Base-by-base conservation (phyloP, 2,888 invertebrate genomes). In the Eristalis intricaria region DNA sequence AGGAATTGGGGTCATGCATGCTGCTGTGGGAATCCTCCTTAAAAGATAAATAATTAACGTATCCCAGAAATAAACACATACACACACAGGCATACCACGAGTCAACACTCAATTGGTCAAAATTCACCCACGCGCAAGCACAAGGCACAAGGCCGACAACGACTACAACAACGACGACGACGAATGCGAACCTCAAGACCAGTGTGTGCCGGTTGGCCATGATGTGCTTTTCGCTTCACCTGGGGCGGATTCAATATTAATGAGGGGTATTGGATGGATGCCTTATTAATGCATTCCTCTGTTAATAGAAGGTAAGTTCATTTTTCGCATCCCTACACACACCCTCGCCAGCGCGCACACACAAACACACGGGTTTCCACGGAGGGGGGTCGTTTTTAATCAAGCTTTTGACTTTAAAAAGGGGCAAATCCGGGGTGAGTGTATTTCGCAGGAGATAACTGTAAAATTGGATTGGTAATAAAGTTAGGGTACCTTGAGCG, bases 41-140 rank as follows among this genome's bases (percentile, higher is more conserved):
- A 70, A 78, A 77, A 78, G 85, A 82, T 86, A 86, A 83, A 86
- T 86, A 86, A 86, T 86, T 86, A 83, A 83, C 61, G 75, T 78
- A 79, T 78, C 78, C 56, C 61, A 81, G 78, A 75, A 83, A 78
- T 65, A 65, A 70, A 81, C 68, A 85, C 74, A 63, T 64, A 43
- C 70, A 10, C n/a, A 38, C 19, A 64, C 50, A 7, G 1, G 0
- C 8, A 50, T 8, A 50, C 50, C 50, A 76, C 77, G 60, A 82
- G 85, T 82, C 82, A 77, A 74, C 82, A 78, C 78, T 69, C 77
- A 86, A 86, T 82, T 74, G 85, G 85, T 74, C 82, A 82, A 66
- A 82, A 70, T 65, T 50, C n/a, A 50, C n/a, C 26, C 43, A 66
- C 26, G 77, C 58, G 69, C 70, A 77, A 81, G 69, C 50, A 50